Base-by-base conservation (phyloP, 2,888 invertebrate species). In the Scrobipalpa atriplicella region DNA sequence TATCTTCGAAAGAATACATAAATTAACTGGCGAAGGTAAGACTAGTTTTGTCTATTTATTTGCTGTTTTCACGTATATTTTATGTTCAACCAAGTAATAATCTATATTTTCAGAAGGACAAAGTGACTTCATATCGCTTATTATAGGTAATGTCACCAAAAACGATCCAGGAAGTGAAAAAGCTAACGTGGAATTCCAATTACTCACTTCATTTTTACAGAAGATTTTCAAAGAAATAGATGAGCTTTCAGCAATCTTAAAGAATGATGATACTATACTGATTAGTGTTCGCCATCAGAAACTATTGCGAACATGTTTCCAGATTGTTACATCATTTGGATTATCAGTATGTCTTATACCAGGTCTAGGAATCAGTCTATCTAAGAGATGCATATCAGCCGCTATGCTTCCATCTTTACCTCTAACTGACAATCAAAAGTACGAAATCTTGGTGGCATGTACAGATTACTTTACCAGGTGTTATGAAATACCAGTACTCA, bases 251-350 rank as follows among this genome's bases (percentile, higher is more conserved):
- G 62, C 74, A 19, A 78, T 79, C 70, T 74, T 93, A 38, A 78
- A 75, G 64, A 78, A 73, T 13, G 82, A 89, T 70, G 76, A 85
- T 11, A 81, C 80, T 18, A 80, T 90, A 72, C 79, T 93, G 16
- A 87, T 97, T 58, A 96, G 95, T 82, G 94, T 96, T 0, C 94
- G 94, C 74, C 94, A 96, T 80, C 94, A 95, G 74, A 95, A 94
- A 82, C 83, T 88, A n/a, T 77, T 97, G 6, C 92, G 94, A 76
- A 91, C 92, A 56, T 92, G 94, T 73, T 87, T 96, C 71, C 94
- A 95, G 82, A 88, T 95, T 70, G 79, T 95, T 56, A 86, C 94
- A 29, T 94, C 93, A 47, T 85, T 96, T 68, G 96, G 96, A 60
- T 90, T 97, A 67, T 91, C 94, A 68, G 94, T 95, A 13, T 94